phyloP scores from a whole-genome alignment of 2,797 vertebrate genomes.

The Linurgus olivaceus region DNA sequence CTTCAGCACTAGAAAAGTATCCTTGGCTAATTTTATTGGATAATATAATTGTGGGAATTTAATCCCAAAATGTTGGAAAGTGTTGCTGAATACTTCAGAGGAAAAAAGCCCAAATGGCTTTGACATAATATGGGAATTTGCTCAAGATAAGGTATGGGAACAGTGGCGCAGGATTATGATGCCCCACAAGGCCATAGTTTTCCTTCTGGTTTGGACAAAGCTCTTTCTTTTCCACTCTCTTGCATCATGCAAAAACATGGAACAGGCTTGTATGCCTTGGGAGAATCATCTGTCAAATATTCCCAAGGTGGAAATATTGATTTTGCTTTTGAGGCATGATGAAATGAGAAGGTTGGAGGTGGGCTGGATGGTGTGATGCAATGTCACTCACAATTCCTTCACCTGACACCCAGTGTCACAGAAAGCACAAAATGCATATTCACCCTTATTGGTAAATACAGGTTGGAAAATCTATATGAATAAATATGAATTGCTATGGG shows the following conservation, averaged over 20 bases:
- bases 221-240: background rate
- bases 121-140: background rate
- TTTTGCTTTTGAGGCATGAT: background rate
- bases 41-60: background rate
- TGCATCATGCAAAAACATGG: background rate
- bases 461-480: background rate
- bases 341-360: background rate
- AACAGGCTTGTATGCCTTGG: background rate
- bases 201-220: background rate
- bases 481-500: background rate
- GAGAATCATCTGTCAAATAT: background rate
- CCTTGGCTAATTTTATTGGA: background rate
- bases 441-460: background rate
- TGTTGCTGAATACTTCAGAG: background rate
- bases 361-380: background rate
- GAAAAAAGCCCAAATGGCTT: background rate
- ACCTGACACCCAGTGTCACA: background rate
- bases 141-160: background rate
- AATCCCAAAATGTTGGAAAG: background rate
- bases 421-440: background rate
- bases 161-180: background rate
- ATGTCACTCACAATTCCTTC: background rate
- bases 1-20: background rate
- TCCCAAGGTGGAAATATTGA: background rate
- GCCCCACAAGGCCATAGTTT: background rate